These are phyloP conservation scores for rabbit (Oryctolagus cuniculus) DNA, from an alignment of 2,113 vertebrate genomes.

Conservation along the genomic window DNA sequence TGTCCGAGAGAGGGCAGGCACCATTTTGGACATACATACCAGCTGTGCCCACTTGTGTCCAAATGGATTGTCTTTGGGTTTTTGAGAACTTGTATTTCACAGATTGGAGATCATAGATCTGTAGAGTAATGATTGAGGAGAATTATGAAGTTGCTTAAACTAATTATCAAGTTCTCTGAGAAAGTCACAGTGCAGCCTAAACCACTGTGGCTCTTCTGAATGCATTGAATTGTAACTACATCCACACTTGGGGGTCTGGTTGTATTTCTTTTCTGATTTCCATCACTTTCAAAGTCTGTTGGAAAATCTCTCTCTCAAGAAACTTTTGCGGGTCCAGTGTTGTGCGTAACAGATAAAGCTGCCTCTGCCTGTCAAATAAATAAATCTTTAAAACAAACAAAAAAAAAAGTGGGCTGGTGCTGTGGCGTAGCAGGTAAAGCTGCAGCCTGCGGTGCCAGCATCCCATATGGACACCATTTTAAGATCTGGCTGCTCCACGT, in stretches of 20 bases:
- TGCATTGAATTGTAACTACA: background rate
- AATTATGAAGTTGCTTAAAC: background rate
- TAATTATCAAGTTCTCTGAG: background rate
- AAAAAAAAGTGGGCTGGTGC: too few relatives aligned
- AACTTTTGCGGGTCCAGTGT: too few relatives aligned
- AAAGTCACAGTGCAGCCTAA: background rate
- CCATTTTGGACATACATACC: too few relatives aligned
- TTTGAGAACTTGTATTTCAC: background rate
- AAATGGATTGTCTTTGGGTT: background rate
- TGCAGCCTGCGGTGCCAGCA: too few relatives aligned
- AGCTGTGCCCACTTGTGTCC: too few relatives aligned
- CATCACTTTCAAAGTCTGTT: background rate
- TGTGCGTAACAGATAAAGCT: too few relatives aligned
- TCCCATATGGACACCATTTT: too few relatives aligned
- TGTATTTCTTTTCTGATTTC: background rate
- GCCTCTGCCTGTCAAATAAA: too few relatives aligned
- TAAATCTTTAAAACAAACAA: too few relatives aligned
- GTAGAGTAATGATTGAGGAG: background rate
- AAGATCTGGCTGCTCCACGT: too few relatives aligned
- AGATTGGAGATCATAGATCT: background rate
- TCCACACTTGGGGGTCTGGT: background rate
- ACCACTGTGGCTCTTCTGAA: background rate
- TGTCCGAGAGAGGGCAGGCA: too few relatives aligned
- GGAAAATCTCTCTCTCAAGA: background rate
- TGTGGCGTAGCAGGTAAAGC: too few relatives aligned